These are phyloP conservation scores for Eidolon helvum DNA, from an alignment of 2,113 vertebrate species.

Conservation along the genomic window DNA sequence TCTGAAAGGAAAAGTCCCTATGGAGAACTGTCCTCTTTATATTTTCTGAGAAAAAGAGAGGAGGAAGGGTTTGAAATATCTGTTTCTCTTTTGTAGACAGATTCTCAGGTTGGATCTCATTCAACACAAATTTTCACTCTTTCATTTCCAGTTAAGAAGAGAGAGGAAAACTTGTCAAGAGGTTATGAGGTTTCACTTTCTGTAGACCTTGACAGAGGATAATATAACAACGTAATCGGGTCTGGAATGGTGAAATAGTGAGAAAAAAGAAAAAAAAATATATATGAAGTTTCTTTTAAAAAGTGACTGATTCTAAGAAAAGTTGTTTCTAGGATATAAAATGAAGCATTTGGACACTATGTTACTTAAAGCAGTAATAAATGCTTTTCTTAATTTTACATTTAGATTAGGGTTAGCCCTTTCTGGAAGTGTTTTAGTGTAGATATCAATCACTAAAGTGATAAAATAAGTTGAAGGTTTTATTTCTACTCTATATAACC, in stretches of 20 bases:
- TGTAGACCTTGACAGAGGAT: conserved; percentile 33
- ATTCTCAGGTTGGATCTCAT: conserved; percentile 63
- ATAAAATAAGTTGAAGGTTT: background rate
- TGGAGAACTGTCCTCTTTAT: conserved; percentile 67
- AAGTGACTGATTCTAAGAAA: background rate
- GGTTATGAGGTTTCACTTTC: conserved; percentile 63
- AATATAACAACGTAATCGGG: background rate
- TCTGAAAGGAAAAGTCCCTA: conserved; percentile 69
- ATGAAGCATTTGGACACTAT: background rate
- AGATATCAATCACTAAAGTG: background rate
- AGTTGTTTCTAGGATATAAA: conserved; percentile 1
- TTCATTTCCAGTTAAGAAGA: conserved; percentile 70
- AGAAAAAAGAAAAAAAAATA: background rate
- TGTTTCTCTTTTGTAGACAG: conserved; percentile 65
- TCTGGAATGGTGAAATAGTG: conserved; percentile 3
- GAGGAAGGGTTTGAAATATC: conserved; percentile 57
- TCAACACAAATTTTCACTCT: conserved; percentile 70
- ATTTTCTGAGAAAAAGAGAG: conserved; percentile 62
- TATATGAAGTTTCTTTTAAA: background rate
- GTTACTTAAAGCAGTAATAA: conserved; percentile 14
- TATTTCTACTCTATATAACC: background rate
- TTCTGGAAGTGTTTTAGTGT: background rate
- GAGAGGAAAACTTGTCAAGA: conserved; percentile 61
- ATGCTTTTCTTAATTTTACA: background rate
- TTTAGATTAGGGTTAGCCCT: background rate